These are phyloP conservation scores for Dicrostonyx torquatus DNA, from an alignment of 2,797 vertebrate species.

Conservation along the genomic window DNA sequence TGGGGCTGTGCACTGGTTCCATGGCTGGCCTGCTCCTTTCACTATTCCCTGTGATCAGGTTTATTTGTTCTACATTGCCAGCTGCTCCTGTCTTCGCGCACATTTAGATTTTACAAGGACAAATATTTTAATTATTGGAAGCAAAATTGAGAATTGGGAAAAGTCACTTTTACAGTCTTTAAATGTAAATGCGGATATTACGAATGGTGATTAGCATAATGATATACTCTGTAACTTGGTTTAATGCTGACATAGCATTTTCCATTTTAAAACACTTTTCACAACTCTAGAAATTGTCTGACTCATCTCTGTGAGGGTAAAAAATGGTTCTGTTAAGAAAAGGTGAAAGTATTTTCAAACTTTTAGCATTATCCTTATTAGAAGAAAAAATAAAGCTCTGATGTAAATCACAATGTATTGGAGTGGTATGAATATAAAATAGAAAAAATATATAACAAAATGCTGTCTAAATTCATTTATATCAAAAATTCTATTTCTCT, in stretches of 20 bases:
- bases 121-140: not conserved
- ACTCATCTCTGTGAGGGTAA: conserved; percentile 65
- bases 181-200: conserved; percentile 58
- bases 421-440: not conserved
- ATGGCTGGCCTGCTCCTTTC: not conserved
- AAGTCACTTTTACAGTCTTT: not conserved
- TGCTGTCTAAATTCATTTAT: conserved; percentile 24
- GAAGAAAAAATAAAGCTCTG: not conserved
- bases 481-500: conserved; percentile 3
- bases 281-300: conserved; percentile 68
- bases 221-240: conserved; percentile 65
- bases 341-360: conserved; percentile 68
- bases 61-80: accelerated
- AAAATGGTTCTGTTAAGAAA: conserved; percentile 58
- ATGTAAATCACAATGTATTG: not conserved
- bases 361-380: not conserved
- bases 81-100: not conserved
- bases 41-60: not conserved
- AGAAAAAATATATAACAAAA: not conserved
- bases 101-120: not conserved
- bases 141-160: conserved; percentile 7
- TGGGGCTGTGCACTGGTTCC: not conserved
- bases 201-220: conserved; percentile 69
- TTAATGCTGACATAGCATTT: conserved; percentile 42
- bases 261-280: conserved; percentile 54